phyloP scores from a whole-genome alignment of 2,797 vertebrate genomes.

The Saxicola maurus region DNA sequence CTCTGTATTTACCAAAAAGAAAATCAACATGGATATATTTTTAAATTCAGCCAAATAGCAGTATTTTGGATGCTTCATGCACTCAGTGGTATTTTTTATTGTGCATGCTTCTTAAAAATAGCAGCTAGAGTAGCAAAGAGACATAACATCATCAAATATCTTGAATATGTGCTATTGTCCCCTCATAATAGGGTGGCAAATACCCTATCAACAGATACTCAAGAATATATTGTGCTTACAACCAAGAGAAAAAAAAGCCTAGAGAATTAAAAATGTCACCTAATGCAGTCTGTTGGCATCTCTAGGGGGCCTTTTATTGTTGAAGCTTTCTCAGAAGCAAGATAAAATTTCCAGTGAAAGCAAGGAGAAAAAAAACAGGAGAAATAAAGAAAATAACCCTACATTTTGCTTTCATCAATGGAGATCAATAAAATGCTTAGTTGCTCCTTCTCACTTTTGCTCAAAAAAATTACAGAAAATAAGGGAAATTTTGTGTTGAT shows the following conservation, averaged over 20 bases:
- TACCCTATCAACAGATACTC: neutral
- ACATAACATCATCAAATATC: neutral
- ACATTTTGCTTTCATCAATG: neutral
- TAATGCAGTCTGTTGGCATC: neutral
- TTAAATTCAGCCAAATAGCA: neutral
- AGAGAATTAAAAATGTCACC: neutral
- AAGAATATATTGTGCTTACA: neutral
- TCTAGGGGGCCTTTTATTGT: neutral
- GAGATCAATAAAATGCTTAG: neutral
- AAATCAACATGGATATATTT: neutral
- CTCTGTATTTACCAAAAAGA: neutral
- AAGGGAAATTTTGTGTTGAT: neutral
- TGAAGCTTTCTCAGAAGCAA: neutral
- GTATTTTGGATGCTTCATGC: neutral
- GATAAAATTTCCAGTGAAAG: neutral
- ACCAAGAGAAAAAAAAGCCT: neutral
- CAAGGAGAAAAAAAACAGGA: neutral
- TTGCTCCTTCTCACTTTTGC: neutral
- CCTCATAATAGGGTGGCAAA: neutral
- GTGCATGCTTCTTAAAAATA: neutral
- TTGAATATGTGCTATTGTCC: neutral
- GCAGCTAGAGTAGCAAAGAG: neutral
- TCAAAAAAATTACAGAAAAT: conserved; percentile 8
- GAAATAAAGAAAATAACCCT: neutral
- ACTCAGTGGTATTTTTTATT: neutral